phyloP scores from a whole-genome alignment of 37 sponge, comb jelly and placozoan genomes.

The Trichoplax adhaerens region DNA sequence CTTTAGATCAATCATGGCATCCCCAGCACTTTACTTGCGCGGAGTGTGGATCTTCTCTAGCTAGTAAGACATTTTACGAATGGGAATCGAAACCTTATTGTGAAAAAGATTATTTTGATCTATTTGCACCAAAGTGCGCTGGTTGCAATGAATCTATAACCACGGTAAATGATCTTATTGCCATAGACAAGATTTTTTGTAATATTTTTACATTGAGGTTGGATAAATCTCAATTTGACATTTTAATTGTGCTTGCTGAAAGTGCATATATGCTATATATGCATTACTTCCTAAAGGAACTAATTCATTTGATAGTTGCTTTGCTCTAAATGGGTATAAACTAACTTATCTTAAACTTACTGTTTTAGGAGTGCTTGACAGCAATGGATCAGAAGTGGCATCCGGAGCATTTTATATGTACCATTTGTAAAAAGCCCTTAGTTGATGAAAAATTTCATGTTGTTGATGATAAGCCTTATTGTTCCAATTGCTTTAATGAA shows the following conservation, averaged over 20 bases:
- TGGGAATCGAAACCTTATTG: slow-evolving; percentile 75
- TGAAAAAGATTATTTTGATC: slow-evolving; percentile 95
- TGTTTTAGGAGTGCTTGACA: slow-evolving; percentile 13
- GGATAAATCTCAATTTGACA: no score
- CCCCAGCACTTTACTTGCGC: slow-evolving; percentile 97
- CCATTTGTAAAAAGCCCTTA: slow-evolving; percentile 49
- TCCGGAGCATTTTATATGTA: slow-evolving; percentile 97
- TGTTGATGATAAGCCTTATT: slow-evolving; percentile 87
- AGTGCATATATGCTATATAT: no score
- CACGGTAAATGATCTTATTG: slow-evolving; percentile 37
- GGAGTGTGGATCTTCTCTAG: slow-evolving; percentile 77
- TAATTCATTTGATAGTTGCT: no score
- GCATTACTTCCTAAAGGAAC: no score
- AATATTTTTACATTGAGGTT: no score
- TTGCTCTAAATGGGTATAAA: no score
- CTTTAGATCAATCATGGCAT: slow-evolving; percentile 94
- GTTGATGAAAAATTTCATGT: slow-evolving; percentile 40
- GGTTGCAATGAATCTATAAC: slow-evolving; percentile 90
- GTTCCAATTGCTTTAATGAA: slow-evolving; percentile 90
- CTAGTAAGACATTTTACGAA: slow-evolving; percentile 64
- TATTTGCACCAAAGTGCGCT: slow-evolving; percentile 88
- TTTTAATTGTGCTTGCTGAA: no score
- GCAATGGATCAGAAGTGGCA: slow-evolving; percentile 96
- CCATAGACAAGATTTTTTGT: no score
- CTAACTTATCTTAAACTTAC: no score